Percentiles rank a stretch among this genome's conserved stretches.
Conservation (phyloP, 1,140 invertebrate species). For the Drosophila ficusphila region DNA sequence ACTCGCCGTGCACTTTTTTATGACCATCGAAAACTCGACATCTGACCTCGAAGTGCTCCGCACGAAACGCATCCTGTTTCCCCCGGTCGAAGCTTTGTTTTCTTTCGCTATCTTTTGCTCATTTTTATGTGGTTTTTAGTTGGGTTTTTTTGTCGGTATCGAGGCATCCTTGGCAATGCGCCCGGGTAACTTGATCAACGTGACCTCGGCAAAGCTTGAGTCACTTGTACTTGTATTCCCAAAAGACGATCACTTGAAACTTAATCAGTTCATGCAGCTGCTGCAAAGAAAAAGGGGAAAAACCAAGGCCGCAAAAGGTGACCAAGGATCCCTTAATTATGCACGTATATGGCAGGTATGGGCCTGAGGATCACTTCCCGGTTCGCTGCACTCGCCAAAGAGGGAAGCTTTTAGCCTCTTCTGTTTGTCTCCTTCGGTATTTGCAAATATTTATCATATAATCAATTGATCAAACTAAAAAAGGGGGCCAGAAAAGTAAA, state of each 20-base stretch:
- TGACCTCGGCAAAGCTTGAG: constrained; percentile 48
- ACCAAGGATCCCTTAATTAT: constrained; percentile 1
- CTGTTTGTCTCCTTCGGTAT: not conserved
- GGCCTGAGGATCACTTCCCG: constrained; percentile 36
- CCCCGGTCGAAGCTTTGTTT: not conserved
- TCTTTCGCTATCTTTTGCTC: not conserved
- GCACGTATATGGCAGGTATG: not conserved
- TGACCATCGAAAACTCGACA: not conserved
- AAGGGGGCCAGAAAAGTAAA: not conserved
- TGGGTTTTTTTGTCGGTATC: constrained; percentile 13
- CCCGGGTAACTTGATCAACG: constrained; percentile 44
- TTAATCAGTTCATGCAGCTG: constrained; percentile 42
- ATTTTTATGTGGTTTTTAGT: constrained; percentile 4
- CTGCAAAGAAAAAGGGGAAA: not conserved
- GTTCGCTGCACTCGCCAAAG: constrained; percentile 41
- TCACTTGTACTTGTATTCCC: constrained; percentile 12
- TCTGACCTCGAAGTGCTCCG: constrained; percentile 40
- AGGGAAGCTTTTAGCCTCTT: constrained; percentile 10
- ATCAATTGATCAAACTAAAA: not conserved
- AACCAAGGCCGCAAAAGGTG: constrained; percentile 8
- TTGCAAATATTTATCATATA: constrained; percentile 6
- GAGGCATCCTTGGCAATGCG: constrained; percentile 39
- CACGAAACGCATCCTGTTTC: constrained; percentile 15
- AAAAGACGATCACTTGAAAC: constrained; percentile 54
- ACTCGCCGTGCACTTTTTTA: constrained; percentile 2